Base-by-base conservation (phyloP, 2,797 vertebrate species). In the Uromys caudimaculatus region DNA sequence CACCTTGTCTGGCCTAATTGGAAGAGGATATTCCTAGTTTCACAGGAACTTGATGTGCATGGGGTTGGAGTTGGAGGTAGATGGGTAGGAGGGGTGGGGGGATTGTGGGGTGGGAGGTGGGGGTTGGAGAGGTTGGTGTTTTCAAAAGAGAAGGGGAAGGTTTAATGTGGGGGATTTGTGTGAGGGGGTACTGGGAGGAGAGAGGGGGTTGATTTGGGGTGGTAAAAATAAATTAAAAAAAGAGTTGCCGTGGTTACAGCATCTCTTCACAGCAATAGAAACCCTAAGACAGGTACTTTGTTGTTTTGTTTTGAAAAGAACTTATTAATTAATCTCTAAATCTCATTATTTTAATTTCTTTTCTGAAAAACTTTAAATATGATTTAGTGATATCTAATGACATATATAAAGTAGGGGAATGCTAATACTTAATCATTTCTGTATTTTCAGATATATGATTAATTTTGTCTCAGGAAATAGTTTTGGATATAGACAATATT, bases 331-430 rank as follows among this genome's bases (percentile, higher is more conserved):
- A 50, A 78, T 81, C 73, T 23, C 10, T 14, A 64, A 52, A 64
- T 82, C n/a, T 90, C 47, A 83, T 79, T 41, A 78, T 13, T 47
- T 2, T 14, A 75, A 79, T 91, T 90, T 93, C 54, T 89, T 14
- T 41, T 82, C 44, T 69, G 19, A 91, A 87, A 89, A 78, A 90
- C 71, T 82, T 38, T 93, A 73, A 83, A 32, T 60, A 56, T 58
- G 60, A 83, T 35, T 90, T 58, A 78, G 23, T 95, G 77, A 69
- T 44, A 88, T 23, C 32, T 90, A 82, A 52, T 60, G 21, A 86
- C 91, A 82, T 47, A 92, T 88, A 76, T 64, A 75, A 62, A 78
- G 47, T 56, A 88, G 89, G 87, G 50, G 35, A 85, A 73, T 32
- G 56, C 52, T 60, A 32, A 29, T n/a, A 60, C 44, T 24, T 92